These are phyloP conservation scores for Brachionus plicatilis DNA, from an alignment of 1,140 invertebrate species.

Conservation along the genomic window DNA sequence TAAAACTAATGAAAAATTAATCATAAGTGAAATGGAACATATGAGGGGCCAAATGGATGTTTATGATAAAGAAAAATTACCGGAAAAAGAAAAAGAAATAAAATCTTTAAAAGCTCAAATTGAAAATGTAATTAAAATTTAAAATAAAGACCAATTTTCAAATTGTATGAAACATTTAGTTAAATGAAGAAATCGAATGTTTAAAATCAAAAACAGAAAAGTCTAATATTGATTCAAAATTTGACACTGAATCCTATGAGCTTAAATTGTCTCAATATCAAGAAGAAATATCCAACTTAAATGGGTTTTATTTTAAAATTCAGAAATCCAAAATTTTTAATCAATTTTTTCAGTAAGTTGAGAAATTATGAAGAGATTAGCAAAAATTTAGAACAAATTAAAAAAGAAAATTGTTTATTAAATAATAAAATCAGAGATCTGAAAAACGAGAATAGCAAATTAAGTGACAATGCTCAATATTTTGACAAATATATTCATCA, in stretches of 20 bases:
- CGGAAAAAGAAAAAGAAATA: slow-evolving; percentile 35
- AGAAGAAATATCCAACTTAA: background rate
- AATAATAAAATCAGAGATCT: slow-evolving; percentile 8
- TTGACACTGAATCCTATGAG: background rate
- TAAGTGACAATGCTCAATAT: background rate
- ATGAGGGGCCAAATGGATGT: slow-evolving; percentile 3
- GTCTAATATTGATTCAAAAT: background rate
- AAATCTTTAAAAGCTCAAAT: background rate
- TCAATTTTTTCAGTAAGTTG: background rate
- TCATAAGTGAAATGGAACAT: slow-evolving; percentile 35
- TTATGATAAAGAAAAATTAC: slow-evolving; percentile 10
- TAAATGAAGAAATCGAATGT: background rate
- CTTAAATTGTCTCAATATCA: background rate
- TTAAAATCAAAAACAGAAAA: background rate
- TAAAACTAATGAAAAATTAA: slow-evolving; percentile 30
- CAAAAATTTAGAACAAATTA: background rate
- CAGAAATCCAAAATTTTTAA: background rate
- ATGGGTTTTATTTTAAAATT: background rate
- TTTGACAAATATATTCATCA: background rate
- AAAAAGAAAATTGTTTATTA: slow-evolving; percentile 27
- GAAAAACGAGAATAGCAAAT: background rate
- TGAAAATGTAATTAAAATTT: background rate
- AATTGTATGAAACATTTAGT: background rate
- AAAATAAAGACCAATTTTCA: background rate
- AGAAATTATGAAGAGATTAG: background rate